phyloP scores from a whole-genome alignment of 2,113 vertebrate species.

The Mobula birostris region DNA sequence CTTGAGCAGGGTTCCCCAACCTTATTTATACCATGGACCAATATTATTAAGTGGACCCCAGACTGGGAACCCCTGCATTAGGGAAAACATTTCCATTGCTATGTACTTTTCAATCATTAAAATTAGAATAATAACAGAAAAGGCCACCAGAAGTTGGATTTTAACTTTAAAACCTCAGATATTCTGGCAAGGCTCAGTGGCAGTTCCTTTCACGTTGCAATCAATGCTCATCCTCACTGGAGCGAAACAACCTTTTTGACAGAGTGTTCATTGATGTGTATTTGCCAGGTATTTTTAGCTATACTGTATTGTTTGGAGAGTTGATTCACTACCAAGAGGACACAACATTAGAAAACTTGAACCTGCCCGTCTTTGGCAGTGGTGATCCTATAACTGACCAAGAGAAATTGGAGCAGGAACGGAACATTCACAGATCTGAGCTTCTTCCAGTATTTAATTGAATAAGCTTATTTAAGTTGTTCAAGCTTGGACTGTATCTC shows the following conservation, averaged over 20 bases:
- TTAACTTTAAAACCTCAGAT: not conserved
- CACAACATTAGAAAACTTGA: not conserved
- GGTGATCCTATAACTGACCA: not conserved
- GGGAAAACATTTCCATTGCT: not conserved
- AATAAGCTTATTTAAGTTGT: not conserved
- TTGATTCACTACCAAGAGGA: not conserved
- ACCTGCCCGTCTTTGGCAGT: not conserved
- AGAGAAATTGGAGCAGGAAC: not conserved
- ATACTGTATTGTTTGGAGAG: not conserved
- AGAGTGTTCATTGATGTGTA: not conserved
- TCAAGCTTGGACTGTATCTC: not conserved
- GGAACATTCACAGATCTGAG: not conserved
- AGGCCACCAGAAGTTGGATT: not conserved
- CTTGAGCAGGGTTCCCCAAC: no score
- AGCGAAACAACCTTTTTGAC: not conserved
- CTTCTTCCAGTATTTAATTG: not conserved
- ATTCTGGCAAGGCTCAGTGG: not conserved
- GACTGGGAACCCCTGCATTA: no score
- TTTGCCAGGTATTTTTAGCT: not conserved
- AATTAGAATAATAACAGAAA: not conserved
- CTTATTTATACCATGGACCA: no score
- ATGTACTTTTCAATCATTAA: conserved; percentile 17
- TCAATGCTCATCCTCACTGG: not conserved
- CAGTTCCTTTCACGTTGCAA: not conserved
- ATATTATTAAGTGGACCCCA: no score